A percentile compares a stretch with the other conserved stretches of the same genome.
Conservation (phyloP, 2,888 invertebrate genomes). For the Acanthopleura granulata region DNA sequence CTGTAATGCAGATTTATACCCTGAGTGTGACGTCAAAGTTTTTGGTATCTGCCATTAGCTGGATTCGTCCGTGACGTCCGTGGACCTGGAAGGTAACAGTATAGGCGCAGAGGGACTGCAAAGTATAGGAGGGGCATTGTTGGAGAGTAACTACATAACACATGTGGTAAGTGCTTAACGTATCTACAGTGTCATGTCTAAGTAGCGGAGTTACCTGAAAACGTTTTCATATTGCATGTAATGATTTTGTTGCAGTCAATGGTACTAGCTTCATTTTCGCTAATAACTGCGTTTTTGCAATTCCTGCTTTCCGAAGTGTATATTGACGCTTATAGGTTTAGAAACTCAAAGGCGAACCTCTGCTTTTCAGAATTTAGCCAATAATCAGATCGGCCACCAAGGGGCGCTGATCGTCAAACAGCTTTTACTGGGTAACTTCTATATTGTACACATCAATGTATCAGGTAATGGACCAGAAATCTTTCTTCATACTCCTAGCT, state of each 20-base stretch:
- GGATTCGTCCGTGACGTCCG: slow-evolving; percentile 33
- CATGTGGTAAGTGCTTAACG: slow-evolving; percentile 33
- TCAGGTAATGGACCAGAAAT: slow-evolving; percentile 10
- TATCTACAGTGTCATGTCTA: background rate
- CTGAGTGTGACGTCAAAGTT: too few species aligned
- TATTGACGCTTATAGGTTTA: too few species aligned
- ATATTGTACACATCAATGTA: slow-evolving; percentile 14
- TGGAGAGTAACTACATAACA: slow-evolving; percentile 40
- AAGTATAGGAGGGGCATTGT: slow-evolving; percentile 29
- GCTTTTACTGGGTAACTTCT: slow-evolving; percentile 3
- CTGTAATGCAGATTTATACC: too few species aligned
- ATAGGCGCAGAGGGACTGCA: slow-evolving; percentile 34
- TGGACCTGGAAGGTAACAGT: slow-evolving; percentile 41
- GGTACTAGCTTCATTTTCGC: too few species aligned
- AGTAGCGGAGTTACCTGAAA: background rate
- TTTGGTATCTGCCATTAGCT: slow-evolving; percentile 20
- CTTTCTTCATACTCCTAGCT: too few species aligned
- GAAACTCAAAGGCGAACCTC: background rate
- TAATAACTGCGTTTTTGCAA: too few species aligned
- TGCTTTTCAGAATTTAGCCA: slow-evolving; percentile 20
- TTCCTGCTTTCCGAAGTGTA: too few species aligned
- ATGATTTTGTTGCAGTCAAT: too few species aligned
- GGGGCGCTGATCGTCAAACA: slow-evolving; percentile 14
- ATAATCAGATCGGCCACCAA: slow-evolving; percentile 6
- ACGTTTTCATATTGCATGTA: too few species aligned